phyloP scores from a whole-genome alignment of 2,888 invertebrate species.

The Ernsta delagoae region DNA sequence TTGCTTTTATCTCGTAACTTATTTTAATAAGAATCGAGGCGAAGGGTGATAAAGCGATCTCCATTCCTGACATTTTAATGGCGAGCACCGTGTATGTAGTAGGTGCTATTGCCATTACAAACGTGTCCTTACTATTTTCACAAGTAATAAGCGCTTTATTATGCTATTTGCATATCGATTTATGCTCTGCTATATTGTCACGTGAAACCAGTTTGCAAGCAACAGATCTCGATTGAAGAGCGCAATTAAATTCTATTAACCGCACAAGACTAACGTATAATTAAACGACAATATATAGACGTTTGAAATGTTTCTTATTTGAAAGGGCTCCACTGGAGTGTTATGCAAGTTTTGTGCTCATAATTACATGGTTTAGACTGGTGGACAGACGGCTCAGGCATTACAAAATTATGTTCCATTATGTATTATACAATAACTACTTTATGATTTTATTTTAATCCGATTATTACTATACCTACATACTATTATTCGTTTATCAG shows the following conservation, averaged over 20 bases:
- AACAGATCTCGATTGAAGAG: constrained; percentile 47
- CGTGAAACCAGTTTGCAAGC: constrained; percentile 37
- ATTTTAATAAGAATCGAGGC: constrained; percentile 33
- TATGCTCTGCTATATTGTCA: constrained; percentile 37
- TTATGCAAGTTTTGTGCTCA: constrained; percentile 75
- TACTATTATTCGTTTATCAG: no score
- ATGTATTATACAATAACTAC: constrained; percentile 19
- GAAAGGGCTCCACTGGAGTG: constrained; percentile 55
- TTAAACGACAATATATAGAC: constrained; percentile 70
- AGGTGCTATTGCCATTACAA: constrained; percentile 31
- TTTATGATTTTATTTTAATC: no score
- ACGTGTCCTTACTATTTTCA: constrained; percentile 33
- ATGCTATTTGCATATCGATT: constrained; percentile 39
- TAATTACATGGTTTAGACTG: constrained; percentile 66
- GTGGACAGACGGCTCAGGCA: constrained; percentile 44
- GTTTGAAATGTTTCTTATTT: constrained; percentile 76
- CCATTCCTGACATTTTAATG: constrained; percentile 32
- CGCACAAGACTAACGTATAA: constrained; percentile 70
- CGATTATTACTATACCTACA: constrained; percentile 30
- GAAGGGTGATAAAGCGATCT: constrained; percentile 33
- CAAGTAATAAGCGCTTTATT: constrained; percentile 36
- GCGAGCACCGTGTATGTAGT: constrained; percentile 23
- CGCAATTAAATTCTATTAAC: constrained; percentile 81
- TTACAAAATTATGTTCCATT: constrained; percentile 33
- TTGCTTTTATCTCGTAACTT: constrained; percentile 31